phyloP scores from a whole-genome alignment of 2,113 vertebrate species.

The Seriola aureovittata region DNA sequence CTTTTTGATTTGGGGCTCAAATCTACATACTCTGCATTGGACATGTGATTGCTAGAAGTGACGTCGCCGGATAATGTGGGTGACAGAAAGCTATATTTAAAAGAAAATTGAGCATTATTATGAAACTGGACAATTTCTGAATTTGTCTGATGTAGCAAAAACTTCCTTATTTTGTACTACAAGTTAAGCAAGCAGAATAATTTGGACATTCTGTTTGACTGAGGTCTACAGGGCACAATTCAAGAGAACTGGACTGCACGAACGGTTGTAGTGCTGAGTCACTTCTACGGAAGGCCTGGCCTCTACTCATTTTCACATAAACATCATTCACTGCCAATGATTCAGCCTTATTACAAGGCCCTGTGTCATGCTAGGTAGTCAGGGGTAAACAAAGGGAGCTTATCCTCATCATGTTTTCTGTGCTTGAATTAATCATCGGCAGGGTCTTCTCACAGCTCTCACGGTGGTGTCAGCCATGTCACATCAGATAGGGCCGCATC shows the following conservation, averaged over 20 bases:
- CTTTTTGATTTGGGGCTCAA: neutral
- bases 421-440: conserved; percentile 65
- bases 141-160: conserved; percentile 1
- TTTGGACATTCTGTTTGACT: neutral
- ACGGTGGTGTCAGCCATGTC: conserved; percentile 72
- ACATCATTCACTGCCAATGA: conserved; percentile 55
- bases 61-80: neutral
- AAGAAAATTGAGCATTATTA: neutral
- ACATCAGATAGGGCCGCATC: conserved; percentile 62
- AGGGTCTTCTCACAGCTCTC: conserved; percentile 68
- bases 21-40: neutral
- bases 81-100: neutral
- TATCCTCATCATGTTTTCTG: conserved; percentile 55
- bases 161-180: neutral
- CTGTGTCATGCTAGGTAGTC: conserved; percentile 49
- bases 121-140: neutral
- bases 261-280: conserved; percentile 58
- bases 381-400: conserved; percentile 65
- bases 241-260: conserved; percentile 25
- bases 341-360: conserved; percentile 52
- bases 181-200: conserved; percentile 29
- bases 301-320: conserved; percentile 53
- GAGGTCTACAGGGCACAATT: conserved; percentile 20
- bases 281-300: conserved; percentile 46
- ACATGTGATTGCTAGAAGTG: neutral